phyloP scores from a whole-genome alignment of 2,113 vertebrate genomes.

The Muscicapa adusta region DNA sequence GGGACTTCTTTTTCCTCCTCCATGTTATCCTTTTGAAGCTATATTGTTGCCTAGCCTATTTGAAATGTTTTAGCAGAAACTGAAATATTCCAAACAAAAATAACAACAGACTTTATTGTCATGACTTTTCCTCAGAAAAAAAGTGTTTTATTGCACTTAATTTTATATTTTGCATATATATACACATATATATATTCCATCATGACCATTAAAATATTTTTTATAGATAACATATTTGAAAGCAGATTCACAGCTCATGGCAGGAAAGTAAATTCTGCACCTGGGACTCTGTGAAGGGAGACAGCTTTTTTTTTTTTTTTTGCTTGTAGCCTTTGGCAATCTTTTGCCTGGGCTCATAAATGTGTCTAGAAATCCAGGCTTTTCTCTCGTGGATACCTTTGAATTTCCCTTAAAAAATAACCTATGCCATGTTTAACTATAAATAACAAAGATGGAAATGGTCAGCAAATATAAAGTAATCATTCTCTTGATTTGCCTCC shows the following conservation, averaged over 20 bases:
- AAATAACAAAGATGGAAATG: background rate
- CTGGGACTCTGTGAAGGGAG: background rate
- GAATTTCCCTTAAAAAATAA: background rate
- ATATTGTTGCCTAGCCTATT: background rate
- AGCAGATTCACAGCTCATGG: background rate
- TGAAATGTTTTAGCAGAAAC: background rate
- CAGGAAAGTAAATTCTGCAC: background rate
- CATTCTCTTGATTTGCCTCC: background rate
- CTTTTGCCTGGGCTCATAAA: background rate
- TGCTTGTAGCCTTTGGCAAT: background rate
- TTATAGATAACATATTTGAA: background rate
- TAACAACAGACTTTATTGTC: background rate
- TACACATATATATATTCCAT: background rate
- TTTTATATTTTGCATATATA: background rate
- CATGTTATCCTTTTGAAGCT: background rate
- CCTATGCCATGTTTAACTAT: background rate
- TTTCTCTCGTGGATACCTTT: background rate
- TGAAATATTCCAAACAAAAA: background rate
- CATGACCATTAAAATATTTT: background rate
- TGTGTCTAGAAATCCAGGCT: background rate
- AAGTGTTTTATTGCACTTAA: background rate
- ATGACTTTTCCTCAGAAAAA: fast-evolving
- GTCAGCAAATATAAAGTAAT: background rate
- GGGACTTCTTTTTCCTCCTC: background rate
- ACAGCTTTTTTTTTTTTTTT: no score